Base-by-base conservation (phyloP, 2,113 vertebrate species). In the Noturus placidus region DNA sequence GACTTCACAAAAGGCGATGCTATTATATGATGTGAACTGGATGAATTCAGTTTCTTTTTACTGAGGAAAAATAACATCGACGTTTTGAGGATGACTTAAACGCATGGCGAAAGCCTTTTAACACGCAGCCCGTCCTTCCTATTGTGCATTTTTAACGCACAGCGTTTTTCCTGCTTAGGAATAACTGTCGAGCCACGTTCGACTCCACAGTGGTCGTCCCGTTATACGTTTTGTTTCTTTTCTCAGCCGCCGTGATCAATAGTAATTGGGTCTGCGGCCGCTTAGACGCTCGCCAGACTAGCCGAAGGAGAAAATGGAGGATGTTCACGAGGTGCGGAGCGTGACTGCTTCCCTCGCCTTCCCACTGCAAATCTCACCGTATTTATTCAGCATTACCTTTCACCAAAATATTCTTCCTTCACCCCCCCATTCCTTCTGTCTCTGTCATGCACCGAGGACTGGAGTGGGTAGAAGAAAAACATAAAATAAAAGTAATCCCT, bases 361-460 rank as follows among this genome's bases (percentile, higher is more conserved):
- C 13, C 90, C 91, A 92, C 91, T 87, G 91, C 91, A 94, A 93
- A 94, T 93, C 91, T 94, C 92, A 87, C 90, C 91, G 94, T 94
- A 94, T 95, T 95, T 95, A 93, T 95, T 95, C 93, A 93, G 91
- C 91, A 93, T 94, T 93, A 94, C 92, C 91, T 87, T 93, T 92
- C 91, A 94, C 94, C 91, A 87, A 93, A 88, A 88, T 90, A 90
- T 90, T 89, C 87, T 88, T 84, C 88, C 69, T 85, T 5, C 3
- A 4, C 87, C 59, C 74, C 42, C 67, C 22, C 82, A 82, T 72
- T 74, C 35, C 50, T 65, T 88, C 89, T 91, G 83, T 92, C 91
- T 91, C 86, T 89, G 81, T 86, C 76, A 87, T 89, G 86, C 86
- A 82, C 82, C 69, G 20, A 70, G 9, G 61, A 56, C n/a, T 38